Percentiles rank a stretch among this genome's conserved stretches.
Conservation (phyloP, 2,797 vertebrate species). For the Sparus aurata region DNA sequence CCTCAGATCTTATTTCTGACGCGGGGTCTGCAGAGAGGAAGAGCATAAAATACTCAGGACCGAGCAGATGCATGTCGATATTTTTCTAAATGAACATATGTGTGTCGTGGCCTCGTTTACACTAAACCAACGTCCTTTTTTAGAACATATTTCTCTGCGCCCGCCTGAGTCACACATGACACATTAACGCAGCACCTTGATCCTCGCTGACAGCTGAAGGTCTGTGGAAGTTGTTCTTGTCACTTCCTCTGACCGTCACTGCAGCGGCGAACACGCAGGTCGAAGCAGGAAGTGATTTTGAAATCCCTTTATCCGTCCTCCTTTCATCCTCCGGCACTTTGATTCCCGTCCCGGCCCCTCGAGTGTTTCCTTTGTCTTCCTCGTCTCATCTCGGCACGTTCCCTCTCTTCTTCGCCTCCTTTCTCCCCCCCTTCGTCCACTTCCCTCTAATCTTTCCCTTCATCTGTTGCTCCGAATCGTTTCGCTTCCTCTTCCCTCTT, state of each 20-base stretch:
- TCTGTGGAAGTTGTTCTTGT: slow-evolving; percentile 27
- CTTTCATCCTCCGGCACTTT: slow-evolving; percentile 8
- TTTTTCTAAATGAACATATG: too few species aligned
- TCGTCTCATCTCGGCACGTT: neutral
- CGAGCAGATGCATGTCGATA: too few species aligned
- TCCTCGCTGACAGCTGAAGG: slow-evolving; percentile 41
- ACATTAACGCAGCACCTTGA: neutral
- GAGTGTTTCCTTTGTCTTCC: neutral
- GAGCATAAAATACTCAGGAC: slow-evolving; percentile 22
- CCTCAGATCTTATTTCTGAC: slow-evolving; percentile 18
- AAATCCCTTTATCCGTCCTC: slow-evolving; percentile 5
- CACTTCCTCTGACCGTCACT: slow-evolving; percentile 45
- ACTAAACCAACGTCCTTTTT: neutral
- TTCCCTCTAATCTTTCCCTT: neutral
- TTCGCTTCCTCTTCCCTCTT: neutral
- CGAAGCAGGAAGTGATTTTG: neutral
- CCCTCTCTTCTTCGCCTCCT: neutral
- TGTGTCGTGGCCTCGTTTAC: too few species aligned
- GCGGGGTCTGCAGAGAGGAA: slow-evolving; percentile 22
- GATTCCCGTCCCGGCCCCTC: neutral
- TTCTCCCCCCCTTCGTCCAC: too few species aligned
- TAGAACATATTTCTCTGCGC: too few species aligned
- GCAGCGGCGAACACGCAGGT: slow-evolving; percentile 7
- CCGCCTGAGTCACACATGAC: neutral
- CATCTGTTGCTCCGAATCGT: neutral